Evolutionary conservation across 1,140 invertebrate genomes (phyloP), one percentile per base, ranked within the genome.

Genomic region (Dreissena polymorpha): DNA sequence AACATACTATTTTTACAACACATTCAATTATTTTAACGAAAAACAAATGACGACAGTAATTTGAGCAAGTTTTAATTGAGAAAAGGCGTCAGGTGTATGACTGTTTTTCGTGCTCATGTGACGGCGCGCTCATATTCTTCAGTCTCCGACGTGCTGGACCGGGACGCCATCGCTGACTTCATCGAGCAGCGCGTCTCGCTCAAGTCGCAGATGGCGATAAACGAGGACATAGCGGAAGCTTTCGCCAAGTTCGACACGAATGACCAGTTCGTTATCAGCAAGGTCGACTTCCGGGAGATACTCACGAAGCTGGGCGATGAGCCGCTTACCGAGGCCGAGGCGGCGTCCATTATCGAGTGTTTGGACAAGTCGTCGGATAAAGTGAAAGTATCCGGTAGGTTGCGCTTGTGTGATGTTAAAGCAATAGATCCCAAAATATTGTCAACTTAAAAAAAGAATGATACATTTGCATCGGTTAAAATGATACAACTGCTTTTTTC

Each of bases 211-310:
- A 70, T 73, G 29, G 21, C 29, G 6, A 82, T 82, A 27, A 82
- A 82, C 50, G 79, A 82, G n/a, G 71, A 82, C 14, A 82, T 82
- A 50, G 79, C 79, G n/a, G 79, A 55, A 55, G 79, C 79, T 21
- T 82, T 82, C 51, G 68, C 79, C 21, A 82, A 82, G 57, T 82
- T 82, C 68, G 79, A 82, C 25, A 82, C 68, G 49, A 73, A 73
- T 14, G 79, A 73, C 27, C 25, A 67, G 7, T 73, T 74, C 53
- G 70, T 82, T 10, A 82, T 82, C n/a, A 73, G 8, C 25, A 82
- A 82, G 53, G 64, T 51, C 29, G 79, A 82, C 13, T 82, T 82
- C 29, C 55, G 71, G 29, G 79, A 82, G 49, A 82, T 82, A n/a
- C 70, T 82, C 13, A 82, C 79, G 13, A 73, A 82, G 69, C 60